Evolutionary conservation across 2,888 invertebrate species (phyloP), one percentile per base, ranked within the genome.

Genomic region (Pammene fasciana): DNA sequence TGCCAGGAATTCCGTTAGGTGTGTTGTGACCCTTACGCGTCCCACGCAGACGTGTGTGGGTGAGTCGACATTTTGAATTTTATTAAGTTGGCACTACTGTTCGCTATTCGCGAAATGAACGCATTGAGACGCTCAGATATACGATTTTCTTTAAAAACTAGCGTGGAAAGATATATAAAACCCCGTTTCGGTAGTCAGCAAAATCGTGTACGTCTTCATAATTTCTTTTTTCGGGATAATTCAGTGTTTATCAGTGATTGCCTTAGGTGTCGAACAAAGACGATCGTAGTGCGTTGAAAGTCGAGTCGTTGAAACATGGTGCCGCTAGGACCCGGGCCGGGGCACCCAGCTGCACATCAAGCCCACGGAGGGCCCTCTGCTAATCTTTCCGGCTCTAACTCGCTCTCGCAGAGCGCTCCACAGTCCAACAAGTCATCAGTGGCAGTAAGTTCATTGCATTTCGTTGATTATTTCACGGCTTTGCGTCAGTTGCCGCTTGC

Each of bases 311-410:
- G 86, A 91, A 93, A 92, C 90, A 96, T 96, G 96, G 95, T 96
- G 92, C 95, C 95, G 83, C 93, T 95, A 86, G 95, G 95, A 82
- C 94, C 95, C 78, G 94, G 95, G 80, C 94, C 94, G 78, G 95
- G 92, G 86, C 92, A 92, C 84, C 90, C 91, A 85, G 87, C 90
- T 83, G 87, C 92, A 83, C 93, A 93, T 80, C 93, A 92, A 85
- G 85, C 88, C 72, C 93, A 92, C 86, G 89, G 93, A 79, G 92
- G 92, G 76, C 86, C 93, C 71, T 90, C 91, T 64, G 81, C 87
- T 71, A 92, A 90, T 76, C 79, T 93, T 75, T 87, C 92, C 74
- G 91, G 90, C 65, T 83, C 92, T 79, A 91, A 90, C 86, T 89
- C 93, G 77, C 79, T 93, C 75, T 90, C 92, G 82, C 92, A 92